Evolutionary conservation across 2,797 vertebrate species (phyloP).

Genomic region (Tadarida brasiliensis): DNA sequence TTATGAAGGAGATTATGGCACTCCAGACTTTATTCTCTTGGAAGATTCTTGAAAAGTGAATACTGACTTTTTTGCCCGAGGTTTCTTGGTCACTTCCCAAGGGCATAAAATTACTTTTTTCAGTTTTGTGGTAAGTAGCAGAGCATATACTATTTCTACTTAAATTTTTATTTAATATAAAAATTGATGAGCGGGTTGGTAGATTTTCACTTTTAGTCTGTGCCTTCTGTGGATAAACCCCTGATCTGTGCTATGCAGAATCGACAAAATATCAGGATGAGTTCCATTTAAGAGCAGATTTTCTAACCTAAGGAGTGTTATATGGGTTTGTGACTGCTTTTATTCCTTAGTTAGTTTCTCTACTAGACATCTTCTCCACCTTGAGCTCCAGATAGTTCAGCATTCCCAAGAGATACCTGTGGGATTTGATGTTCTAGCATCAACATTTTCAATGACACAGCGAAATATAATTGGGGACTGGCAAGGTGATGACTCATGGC

Average conservation of each 20-base stretch:
- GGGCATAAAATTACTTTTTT: not conserved
- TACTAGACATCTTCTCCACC: not conserved
- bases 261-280: not conserved
- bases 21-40: not conserved
- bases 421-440: not conserved
- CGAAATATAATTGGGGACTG: not conserved
- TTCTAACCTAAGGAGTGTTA: conserved; percentile 26
- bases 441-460: not conserved
- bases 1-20: not conserved
- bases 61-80: conserved; percentile 26
- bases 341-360: not conserved
- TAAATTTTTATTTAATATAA: conserved; percentile 55
- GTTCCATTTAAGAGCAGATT: not conserved
- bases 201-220: conserved; percentile 16
- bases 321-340: not conserved
- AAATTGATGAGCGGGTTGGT: conserved; percentile 12
- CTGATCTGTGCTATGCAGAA: not conserved
- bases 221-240: conserved; percentile 33
- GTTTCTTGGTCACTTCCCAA: conserved; percentile 4
- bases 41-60: conserved; percentile 35
- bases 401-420: not conserved
- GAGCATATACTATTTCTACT: not conserved
- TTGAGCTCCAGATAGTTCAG: not conserved
- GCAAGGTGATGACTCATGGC: not conserved
- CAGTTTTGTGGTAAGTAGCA: conserved; percentile 8